Evolutionary conservation across 2,113 vertebrate species (phyloP), one percentile per base, ranked within the genome.

Genomic region (Cygnus buccinator): DNA sequence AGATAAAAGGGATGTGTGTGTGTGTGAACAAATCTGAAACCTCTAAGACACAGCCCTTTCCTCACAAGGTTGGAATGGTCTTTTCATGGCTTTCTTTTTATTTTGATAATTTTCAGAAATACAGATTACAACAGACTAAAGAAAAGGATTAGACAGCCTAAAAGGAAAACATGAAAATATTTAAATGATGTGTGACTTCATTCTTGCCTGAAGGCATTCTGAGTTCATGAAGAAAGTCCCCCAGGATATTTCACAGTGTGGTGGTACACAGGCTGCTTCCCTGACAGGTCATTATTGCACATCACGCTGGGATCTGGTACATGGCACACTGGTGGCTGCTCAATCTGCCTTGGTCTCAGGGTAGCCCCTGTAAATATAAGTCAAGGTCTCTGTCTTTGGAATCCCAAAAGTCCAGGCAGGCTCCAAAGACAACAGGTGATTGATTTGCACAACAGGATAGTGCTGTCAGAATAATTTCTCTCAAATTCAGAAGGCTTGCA

Each of bases 201-300:
- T 96, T 95, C 65, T 96, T 96, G 97, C 97, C 97, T 97, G 89
- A 35, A 98, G 98, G 74, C 84, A 65, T 82, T 74, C 85, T 94
- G 97, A 97, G 98, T 98, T 98, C 97, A 98, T 98, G 97, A 98
- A 98, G 97, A 97, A 97, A 97, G 96, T 98, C 97, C 98, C 98
- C 94, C 95, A 96, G 98, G 98, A 98, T 97, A 97, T 98, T 98
- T 98, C 98, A 94, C 97, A 98, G 96, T 96, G 94, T 91, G 96
- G 92, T 86, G 94, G 94, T 94, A 93, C 94, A 87, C 78, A 91
- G 97, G 92, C 97, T 97, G 94, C 97, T 94, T 98, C 97, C 96
- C 97, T 98, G 98, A 98, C 98, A 98, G 98, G 98, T 99, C 98
- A 98, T 99, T 99, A 99, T 97, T 97, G 97, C 90, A 54, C 93